Percentiles rank a stretch among this genome's conserved stretches.
Conservation (phyloP, 2,113 vertebrate genomes). For the Benthochromis sp. region DNA sequence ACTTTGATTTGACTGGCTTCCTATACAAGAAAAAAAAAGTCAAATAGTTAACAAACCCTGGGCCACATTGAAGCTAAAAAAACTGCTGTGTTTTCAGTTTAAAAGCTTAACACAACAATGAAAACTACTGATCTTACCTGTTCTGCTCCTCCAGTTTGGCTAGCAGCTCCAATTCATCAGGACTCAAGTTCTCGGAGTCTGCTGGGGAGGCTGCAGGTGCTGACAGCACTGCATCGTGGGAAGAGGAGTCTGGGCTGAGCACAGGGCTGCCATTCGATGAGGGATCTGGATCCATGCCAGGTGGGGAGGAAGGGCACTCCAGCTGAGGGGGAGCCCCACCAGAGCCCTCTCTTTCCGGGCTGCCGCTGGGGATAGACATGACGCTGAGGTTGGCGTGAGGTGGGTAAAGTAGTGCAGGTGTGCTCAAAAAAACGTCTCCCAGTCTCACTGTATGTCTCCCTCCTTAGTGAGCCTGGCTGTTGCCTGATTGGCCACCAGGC, state of each 20-base stretch:
- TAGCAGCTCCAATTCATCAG: constrained; percentile 89
- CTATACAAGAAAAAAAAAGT: background rate
- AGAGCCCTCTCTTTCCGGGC: constrained; percentile 65
- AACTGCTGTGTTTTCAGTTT: background rate
- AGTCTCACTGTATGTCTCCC: background rate
- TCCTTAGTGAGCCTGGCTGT: background rate
- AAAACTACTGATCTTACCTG: constrained; percentile 67
- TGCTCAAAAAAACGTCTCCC: background rate
- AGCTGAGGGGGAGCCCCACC: constrained; percentile 38
- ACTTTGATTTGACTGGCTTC: background rate
- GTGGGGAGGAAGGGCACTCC: constrained; percentile 67
- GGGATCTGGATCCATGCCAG: constrained; percentile 62
- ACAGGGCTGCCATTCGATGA: constrained; percentile 79
- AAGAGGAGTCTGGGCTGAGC: constrained; percentile 88
- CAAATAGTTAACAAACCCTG: background rate
- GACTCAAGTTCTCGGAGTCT: constrained; percentile 91
- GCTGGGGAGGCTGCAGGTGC: constrained; percentile 79
- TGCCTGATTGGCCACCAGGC: constrained; percentile 9
- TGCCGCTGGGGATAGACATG: constrained; percentile 69
- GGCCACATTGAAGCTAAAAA: background rate
- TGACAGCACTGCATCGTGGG: constrained; percentile 77
- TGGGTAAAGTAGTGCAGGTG: background rate
- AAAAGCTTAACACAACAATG: background rate
- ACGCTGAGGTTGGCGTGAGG: background rate
- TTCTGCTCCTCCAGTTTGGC: constrained; percentile 97